A percentile compares a stretch with the other conserved stretches of the same genome.
phyloP scores from a whole-genome alignment of 2,888 invertebrate species.

The Polydrusus tereticollis region DNA sequence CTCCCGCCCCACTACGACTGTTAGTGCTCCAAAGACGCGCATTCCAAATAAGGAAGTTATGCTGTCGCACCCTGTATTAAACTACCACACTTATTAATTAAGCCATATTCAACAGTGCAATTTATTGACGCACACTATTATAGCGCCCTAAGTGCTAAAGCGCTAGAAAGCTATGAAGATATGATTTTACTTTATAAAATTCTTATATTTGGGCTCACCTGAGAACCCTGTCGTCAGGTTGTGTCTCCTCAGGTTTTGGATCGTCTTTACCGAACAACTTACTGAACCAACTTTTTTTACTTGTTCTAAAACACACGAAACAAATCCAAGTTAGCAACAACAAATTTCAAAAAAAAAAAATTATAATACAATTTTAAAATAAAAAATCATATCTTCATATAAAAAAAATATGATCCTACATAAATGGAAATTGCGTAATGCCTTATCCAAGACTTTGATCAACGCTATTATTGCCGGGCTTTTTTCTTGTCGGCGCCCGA shows the following conservation, averaged over 20 bases:
- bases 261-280: constrained; percentile 71
- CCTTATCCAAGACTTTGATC: too few relatives aligned
- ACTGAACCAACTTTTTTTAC: constrained; percentile 71
- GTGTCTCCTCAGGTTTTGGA: constrained; percentile 51
- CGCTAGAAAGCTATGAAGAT: constrained; percentile 40
- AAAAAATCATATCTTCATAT: not conserved
- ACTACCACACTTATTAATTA: too few relatives aligned
- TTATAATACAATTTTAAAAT: not conserved
- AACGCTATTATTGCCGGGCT: too few relatives aligned
- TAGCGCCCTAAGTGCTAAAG: not conserved
- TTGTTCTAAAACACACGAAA: constrained; percentile 42
- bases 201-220: constrained; percentile 33
- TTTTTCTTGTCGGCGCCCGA: too few relatives aligned
- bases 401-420: not conserved
- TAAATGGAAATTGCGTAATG: too few relatives aligned
- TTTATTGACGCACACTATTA: not conserved
- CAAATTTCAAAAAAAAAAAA: not conserved
- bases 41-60: too few relatives aligned
- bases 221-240: constrained; percentile 43
- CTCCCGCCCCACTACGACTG: too few relatives aligned
- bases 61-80: too few relatives aligned
- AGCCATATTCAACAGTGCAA: not conserved
- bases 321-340: constrained; percentile 19
- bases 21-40: too few relatives aligned
- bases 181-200: constrained; percentile 45